phyloP scores from a whole-genome alignment of 2,797 vertebrate species.

The Myotis daubentonii region DNA sequence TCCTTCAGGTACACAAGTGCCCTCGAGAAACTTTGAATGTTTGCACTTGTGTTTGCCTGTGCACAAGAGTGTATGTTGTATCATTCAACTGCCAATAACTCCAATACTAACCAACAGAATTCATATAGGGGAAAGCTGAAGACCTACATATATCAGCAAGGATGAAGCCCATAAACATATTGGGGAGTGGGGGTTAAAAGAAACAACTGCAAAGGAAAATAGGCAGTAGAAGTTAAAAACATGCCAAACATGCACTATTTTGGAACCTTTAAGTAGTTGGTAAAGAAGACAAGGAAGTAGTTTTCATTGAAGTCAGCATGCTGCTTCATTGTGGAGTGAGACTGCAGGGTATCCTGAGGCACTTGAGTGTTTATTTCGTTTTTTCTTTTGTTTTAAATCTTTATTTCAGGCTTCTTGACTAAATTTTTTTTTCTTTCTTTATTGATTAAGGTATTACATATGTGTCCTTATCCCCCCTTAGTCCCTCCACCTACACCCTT shows the following conservation, averaged over 20 bases:
- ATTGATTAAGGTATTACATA: too few relatives aligned
- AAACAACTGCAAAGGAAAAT: not conserved
- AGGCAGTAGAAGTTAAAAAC: not conserved
- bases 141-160: rapidly evolving
- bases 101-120: not conserved
- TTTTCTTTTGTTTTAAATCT: too few relatives aligned
- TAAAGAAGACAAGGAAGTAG: not conserved
- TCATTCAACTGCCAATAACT: not conserved
- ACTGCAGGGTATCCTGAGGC: not conserved
- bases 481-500: too few relatives aligned
- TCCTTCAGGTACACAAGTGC: not conserved
- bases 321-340: not conserved
- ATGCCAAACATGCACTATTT: not conserved
- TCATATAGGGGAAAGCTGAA: not conserved
- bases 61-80: not conserved
- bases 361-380: not conserved
- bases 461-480: too few relatives aligned
- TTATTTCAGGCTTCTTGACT: too few relatives aligned
- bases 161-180: not conserved
- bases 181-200: not conserved
- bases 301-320: not conserved
- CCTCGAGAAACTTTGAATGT: not conserved
- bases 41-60: not conserved
- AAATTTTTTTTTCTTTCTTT: not conserved
- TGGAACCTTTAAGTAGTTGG: not conserved